A percentile compares a stretch with the other conserved stretches of the same genome.
phyloP scores from a whole-genome alignment of 2,888 invertebrate species.

The Andrena chrysosceles region DNA sequence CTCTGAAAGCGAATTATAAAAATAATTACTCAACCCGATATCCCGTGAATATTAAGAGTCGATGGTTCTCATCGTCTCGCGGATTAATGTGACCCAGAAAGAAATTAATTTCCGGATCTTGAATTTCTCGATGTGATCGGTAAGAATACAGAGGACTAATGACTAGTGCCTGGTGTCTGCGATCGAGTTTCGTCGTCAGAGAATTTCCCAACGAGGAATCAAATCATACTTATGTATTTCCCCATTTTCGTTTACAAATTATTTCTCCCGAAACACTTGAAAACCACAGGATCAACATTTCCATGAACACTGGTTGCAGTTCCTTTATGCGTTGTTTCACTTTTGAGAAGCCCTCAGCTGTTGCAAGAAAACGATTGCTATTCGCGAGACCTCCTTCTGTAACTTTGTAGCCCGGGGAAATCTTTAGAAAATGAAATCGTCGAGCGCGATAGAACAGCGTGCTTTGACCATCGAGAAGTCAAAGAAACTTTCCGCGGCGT shows the following conservation, averaged over 20 bases:
- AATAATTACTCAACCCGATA: constrained; percentile 51
- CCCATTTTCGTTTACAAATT: background rate
- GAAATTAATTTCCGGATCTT: constrained; percentile 22
- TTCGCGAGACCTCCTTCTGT: background rate
- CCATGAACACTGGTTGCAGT: background rate
- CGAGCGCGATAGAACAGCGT: constrained; percentile 2
- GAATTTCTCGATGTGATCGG: constrained; percentile 6
- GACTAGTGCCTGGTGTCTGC: constrained; percentile 8
- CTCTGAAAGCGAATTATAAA: constrained; percentile 34
- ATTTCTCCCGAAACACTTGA: background rate
- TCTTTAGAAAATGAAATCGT: constrained; percentile 35
- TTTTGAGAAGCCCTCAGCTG: too few relatives aligned
- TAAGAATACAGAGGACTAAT: background rate
- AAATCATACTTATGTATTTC: background rate
- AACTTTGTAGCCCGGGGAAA: constrained; percentile 7
- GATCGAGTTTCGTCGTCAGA: constrained; percentile 4
- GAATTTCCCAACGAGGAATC: background rate
- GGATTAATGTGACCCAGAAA: constrained; percentile 23
- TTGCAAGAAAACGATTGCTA: background rate
- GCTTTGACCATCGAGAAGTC: background rate
- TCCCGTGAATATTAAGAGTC: constrained; percentile 48
- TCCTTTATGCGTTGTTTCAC: constrained; percentile 1
- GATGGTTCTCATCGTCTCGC: background rate
- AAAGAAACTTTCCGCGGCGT: constrained; percentile 15
- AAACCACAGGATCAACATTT: background rate